Base-by-base conservation (phyloP, 2,888 invertebrate genomes). In the Ernsta delagoae region DNA sequence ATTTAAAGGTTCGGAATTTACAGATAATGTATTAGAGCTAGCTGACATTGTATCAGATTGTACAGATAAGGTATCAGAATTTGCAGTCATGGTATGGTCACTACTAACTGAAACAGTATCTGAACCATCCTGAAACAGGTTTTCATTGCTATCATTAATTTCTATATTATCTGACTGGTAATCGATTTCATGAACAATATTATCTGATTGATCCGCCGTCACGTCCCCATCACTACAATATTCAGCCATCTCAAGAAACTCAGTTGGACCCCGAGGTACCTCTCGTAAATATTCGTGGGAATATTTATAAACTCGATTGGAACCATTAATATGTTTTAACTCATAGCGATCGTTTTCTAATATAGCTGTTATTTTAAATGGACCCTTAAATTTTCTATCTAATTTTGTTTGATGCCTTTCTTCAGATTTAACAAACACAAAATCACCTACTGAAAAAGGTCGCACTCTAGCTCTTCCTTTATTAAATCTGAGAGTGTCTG, bases 401-500 rank as follows among this genome's bases (percentile, higher is more conserved):
- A 48, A 12, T 12, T 48, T 48, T 48, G 6, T 48, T 48, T 48
- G 12, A 36, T 73, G 74, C 5, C 75, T 70, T 60, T 75, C 72
- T 11, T 70, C 63, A 43, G 45, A 63, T 62, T 74, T 74, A 0
- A 77, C 50, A 41, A 77, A 74, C 1, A 77, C 75, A 16, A 54
- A 77, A n/a, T 75, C 75, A 3, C 74, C 74, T 7, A 45, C n/a
- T 6, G 59, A 45, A 59, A 72, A 75, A 4, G 69, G 71, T 39
- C 61, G 66, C 5, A 77, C n/a, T 12, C 12, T 34, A 34, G 61
- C 61, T 50, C 50, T 61, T 0, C 48, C 48, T 8, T 12, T 48
- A 45, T 61, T 48, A 48, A 48, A 59, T 41, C 59, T 36, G 9
- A 9, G 6, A 59, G 59, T 9, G 31, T 59, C 59, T 9, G 16